A percentile compares a stretch with the other conserved stretches of the same genome.
Conservation (phyloP, 92 coral and sea anemone species). For the Metridium senile region DNA sequence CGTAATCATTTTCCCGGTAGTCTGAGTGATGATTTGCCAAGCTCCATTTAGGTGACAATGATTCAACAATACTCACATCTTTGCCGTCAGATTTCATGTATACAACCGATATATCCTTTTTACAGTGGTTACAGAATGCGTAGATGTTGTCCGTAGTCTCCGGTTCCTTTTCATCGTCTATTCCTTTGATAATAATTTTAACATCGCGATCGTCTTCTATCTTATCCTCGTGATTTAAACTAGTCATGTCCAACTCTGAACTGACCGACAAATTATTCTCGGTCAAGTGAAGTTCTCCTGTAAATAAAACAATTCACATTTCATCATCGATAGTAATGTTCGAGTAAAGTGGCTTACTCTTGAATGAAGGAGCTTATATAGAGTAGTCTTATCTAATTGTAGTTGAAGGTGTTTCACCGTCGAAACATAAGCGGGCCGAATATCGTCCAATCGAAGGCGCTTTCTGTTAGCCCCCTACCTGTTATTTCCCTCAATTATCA, state of each 20-base stretch:
- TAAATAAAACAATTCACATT: neutral
- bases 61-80: slow-evolving; percentile 51
- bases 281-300: neutral
- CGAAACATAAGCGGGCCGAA: slow-evolving; percentile 20
- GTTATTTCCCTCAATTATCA: slow-evolving; percentile 58
- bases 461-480: slow-evolving; percentile 41
- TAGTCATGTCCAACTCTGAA: slow-evolving; percentile 39
- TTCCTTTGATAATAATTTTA: slow-evolving; percentile 70
- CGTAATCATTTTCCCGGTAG: slow-evolving; percentile 74
- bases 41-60: slow-evolving; percentile 60
- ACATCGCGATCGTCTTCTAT: slow-evolving; percentile 76
- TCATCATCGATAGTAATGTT: neutral
- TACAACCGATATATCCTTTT: slow-evolving; percentile 84
- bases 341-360: neutral
- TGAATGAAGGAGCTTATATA: slow-evolving; percentile 16
- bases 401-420: slow-evolving; percentile 12
- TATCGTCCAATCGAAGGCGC: slow-evolving; percentile 41
- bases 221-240: slow-evolving; percentile 29
- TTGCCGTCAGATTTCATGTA: slow-evolving; percentile 86
- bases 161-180: slow-evolving; percentile 54
- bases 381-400: slow-evolving; percentile 34
- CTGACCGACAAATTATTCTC: neutral
- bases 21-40: slow-evolving; percentile 35
- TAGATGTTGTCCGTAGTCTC: slow-evolving; percentile 57
- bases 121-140: slow-evolving; percentile 89